These are phyloP conservation scores for Philereme vetulata DNA, from an alignment of 2,888 invertebrate species.

Conservation along the genomic window DNA sequence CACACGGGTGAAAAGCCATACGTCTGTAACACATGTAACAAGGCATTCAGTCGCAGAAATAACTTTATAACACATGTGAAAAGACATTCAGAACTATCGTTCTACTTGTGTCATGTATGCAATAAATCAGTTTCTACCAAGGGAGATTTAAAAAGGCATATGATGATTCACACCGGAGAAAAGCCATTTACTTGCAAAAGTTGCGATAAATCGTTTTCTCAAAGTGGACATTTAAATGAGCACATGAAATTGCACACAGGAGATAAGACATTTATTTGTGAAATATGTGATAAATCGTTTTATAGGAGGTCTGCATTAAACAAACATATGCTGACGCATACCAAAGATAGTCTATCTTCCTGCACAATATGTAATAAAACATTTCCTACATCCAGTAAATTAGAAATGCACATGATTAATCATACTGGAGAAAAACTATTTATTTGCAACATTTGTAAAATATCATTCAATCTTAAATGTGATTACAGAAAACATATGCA, in stretches of 20 bases:
- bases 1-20: constrained; percentile 24
- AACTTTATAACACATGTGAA: constrained; percentile 21
- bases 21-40: constrained; percentile 18
- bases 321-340: constrained; percentile 1
- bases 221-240: constrained; percentile 17
- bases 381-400: constrained; percentile 1
- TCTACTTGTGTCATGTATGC: constrained; percentile 11
- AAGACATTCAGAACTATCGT: constrained; percentile 18
- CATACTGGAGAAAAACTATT: not conserved
- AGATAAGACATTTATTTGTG: not conserved
- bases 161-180: constrained; percentile 23
- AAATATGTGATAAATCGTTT: not conserved
- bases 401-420: not conserved
- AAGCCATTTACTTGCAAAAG: constrained; percentile 15
- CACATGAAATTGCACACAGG: constrained; percentile 8
- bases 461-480: constrained; percentile 1
- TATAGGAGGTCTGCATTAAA: not conserved
- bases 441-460: not conserved
- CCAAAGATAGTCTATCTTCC: not conserved
- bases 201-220: constrained; percentile 9
- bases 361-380: constrained; percentile 3
- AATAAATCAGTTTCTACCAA: constrained; percentile 14
- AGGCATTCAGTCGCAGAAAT: constrained; percentile 18
- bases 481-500: constrained; percentile 1
- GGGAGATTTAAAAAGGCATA: constrained; percentile 23